These are phyloP conservation scores for Ctenochaetus hawaiiensis DNA, from an alignment of 2,797 vertebrate genomes.

Conservation along the genomic window DNA sequence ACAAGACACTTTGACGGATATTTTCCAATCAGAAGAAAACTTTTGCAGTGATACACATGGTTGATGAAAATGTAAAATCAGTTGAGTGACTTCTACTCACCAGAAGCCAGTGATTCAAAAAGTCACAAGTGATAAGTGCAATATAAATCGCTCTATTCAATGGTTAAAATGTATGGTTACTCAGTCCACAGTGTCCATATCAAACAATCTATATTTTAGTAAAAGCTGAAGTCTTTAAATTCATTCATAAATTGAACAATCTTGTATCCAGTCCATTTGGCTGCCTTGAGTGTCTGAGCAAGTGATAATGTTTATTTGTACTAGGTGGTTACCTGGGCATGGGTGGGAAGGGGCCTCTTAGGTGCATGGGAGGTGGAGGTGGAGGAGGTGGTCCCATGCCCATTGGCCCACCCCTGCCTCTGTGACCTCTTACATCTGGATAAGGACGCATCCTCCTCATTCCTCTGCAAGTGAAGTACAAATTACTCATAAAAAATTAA, in stretches of 20 bases:
- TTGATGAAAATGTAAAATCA: not conserved
- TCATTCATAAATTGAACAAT: not conserved
- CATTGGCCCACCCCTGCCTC: conserved; percentile 75
- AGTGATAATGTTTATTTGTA: not conserved
- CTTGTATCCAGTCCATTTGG: not conserved
- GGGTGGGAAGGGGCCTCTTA: conserved; percentile 80
- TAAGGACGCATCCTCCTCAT: conserved; percentile 85
- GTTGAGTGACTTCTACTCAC: not conserved
- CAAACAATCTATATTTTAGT: not conserved
- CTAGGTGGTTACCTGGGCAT: conserved; percentile 75
- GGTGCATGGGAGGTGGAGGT: conserved; percentile 74
- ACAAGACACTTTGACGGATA: not conserved
- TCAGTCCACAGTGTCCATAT: not conserved
- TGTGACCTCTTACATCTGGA: conserved; percentile 78
- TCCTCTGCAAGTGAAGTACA: conserved; percentile 72
- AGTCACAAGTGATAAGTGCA: not conserved
- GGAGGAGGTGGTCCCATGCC: conserved; percentile 69
- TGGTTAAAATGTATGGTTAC: not conserved
- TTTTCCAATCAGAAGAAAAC: conserved; percentile 1
- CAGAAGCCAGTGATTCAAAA: not conserved
- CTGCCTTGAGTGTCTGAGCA: not conserved
- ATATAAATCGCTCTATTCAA: not conserved
- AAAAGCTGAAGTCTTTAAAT: not conserved
- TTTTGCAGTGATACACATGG: not conserved
- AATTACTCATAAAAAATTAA: not conserved